Percentiles rank a stretch among this genome's conserved stretches.
Conservation (phyloP, 1,140 invertebrate species). For the Cydia splendana region DNA sequence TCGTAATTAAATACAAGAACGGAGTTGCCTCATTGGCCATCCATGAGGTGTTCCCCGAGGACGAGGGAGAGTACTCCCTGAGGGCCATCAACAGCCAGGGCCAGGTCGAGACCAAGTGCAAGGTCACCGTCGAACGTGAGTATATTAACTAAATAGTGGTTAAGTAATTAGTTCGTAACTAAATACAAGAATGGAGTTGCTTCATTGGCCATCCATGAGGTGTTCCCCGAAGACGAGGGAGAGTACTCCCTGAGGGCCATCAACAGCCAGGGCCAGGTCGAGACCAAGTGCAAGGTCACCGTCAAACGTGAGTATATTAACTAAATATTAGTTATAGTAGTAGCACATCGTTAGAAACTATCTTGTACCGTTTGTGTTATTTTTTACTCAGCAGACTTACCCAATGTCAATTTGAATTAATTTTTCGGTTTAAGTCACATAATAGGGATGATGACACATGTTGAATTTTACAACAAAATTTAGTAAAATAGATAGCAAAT, state of each 20-base stretch:
- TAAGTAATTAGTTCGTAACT: too few relatives aligned
- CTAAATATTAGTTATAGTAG: too few relatives aligned
- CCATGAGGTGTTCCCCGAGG: constrained; percentile 95
- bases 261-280: constrained; percentile 91
- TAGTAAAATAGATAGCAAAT: too few relatives aligned
- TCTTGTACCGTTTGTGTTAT: too few relatives aligned
- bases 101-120: constrained; percentile 89
- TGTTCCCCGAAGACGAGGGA: constrained; percentile 97
- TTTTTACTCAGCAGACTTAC: too few relatives aligned
- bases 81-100: constrained; percentile 95
- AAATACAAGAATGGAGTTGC: constrained; percentile 95
- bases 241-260: constrained; percentile 93
- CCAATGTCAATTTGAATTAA: too few relatives aligned
- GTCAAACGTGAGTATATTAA: constrained; percentile 86
- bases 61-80: constrained; percentile 93
- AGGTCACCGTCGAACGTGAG: constrained; percentile 91
- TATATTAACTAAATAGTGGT: constrained; percentile 40
- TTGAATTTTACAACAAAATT: too few relatives aligned
- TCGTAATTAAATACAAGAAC: constrained; percentile 88
- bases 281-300: constrained; percentile 90
- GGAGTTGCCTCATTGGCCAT: constrained; percentile 92
- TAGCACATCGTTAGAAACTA: too few relatives aligned
- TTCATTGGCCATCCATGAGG: constrained; percentile 92
- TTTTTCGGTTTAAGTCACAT: too few relatives aligned
- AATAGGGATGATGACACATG: too few relatives aligned